Evolutionary conservation across 30 jellyfish, hydroid and myxozoan genomes (phyloP).

Genomic region (Morbakka virulenta): DNA sequence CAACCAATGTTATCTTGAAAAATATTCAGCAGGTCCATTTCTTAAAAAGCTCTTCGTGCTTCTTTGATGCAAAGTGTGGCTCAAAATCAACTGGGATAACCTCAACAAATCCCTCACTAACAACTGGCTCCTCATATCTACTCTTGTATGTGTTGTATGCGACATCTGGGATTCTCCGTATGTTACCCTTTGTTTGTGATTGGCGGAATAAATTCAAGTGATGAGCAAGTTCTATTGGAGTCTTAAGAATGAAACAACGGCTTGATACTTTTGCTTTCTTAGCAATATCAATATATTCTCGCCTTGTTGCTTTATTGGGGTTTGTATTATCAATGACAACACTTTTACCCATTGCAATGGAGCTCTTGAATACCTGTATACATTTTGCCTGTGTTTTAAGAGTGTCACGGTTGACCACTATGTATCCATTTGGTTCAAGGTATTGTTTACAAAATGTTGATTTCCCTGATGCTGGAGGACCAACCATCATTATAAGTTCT

Average conservation of each 20-base stretch:
- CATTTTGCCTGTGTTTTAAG: slow-evolving; percentile 84
- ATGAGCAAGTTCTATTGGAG: slow-evolving; percentile 2
- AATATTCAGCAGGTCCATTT: neutral
- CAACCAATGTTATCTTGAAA: too few species aligned
- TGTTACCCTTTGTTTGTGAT: slow-evolving; percentile 20
- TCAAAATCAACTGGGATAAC: slow-evolving; percentile 63
- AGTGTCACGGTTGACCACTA: slow-evolving; percentile 62
- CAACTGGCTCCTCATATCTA: slow-evolving; percentile 51
- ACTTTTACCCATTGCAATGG: slow-evolving; percentile 23
- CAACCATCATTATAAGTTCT: slow-evolving; percentile 69
- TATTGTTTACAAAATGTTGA: slow-evolving; percentile 55
- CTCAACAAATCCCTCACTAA: slow-evolving; percentile 72
- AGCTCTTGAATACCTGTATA: slow-evolving; percentile 47
- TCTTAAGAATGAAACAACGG: slow-evolving; percentile 6
- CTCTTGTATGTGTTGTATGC: slow-evolving; percentile 52
- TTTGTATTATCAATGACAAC: slow-evolving; percentile 12
- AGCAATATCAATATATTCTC: neutral
- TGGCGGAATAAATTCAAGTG: slow-evolving; percentile 41
- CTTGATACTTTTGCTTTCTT: neutral
- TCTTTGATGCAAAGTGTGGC: slow-evolving; percentile 54
- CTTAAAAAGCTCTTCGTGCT: slow-evolving; percentile 22
- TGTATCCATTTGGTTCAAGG: slow-evolving; percentile 56
- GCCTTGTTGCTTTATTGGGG: neutral
- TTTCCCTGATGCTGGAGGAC: slow-evolving; percentile 91
- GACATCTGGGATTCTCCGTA: slow-evolving; percentile 63